Evolutionary conservation across 2,797 vertebrate species (phyloP), one percentile per base, ranked within the genome.

Genomic region (Rousettus madagascariensis): DNA sequence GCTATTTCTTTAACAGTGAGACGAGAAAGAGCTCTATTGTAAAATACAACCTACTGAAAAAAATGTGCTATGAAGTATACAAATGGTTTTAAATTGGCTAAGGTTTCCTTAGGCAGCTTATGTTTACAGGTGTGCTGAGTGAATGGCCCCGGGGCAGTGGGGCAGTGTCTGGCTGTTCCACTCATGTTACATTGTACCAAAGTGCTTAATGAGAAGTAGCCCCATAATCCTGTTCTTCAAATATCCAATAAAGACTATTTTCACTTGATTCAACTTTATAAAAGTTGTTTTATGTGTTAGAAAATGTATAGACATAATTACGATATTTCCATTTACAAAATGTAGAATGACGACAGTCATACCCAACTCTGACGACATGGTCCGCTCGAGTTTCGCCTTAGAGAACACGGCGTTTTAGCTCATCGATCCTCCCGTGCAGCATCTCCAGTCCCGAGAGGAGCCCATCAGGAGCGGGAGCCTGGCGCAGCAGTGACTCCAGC

Each of bases 401-500:
- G 19, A 51, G 61, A 15, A 86, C 0, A 0, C 6, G 69, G 59
- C 22, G 88, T 53, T 93, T 97, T 22, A 99, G 97, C 69, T 22
- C 36, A 8, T 96, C 94, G 0, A 98, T 1, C 38, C 97, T 98
- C 16, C 86, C 55, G 30, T 99, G 99, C 10, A 99, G 98, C 63
- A 96, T 97, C 91, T 98, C 98, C 65, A 99, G 97, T 98, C 98
- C 99, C 88, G 9, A 78, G 1, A 97, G 96, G 16, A 99, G 97
- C 99, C 99, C 99, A 8, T 69, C 96, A 11, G 99, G 99, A 10
- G 98, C 97, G 0, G 97, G 95, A 2, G 97, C 95, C 69, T 97
- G 97, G 41, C 93, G 97, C 0, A 98, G 95, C 51, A 99, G 96
- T 22, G 93, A 94, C 97, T 98, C 99, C 41, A 99, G 75, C 13